Evolutionary conservation across 2,888 invertebrate species (phyloP), one percentile per base, ranked within the genome.

Genomic region (Dioctria linearis): DNA sequence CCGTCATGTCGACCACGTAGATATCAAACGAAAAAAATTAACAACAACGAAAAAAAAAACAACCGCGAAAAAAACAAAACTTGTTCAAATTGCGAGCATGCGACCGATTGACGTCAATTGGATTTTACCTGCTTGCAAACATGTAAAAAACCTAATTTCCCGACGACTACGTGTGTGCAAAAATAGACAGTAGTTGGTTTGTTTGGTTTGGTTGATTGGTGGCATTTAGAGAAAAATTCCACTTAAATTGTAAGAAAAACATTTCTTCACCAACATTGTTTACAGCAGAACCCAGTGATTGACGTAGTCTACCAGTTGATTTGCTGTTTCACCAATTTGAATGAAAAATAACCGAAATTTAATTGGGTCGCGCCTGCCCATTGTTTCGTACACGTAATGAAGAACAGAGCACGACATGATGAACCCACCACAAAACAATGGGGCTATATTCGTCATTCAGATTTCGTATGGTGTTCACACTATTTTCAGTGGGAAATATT

Each of bases 91-190:
- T 57, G 57, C 57, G n/a, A 39, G 73, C 42, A 40, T 51, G 51
- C 59, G 54, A 42, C n/a, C 42, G 9, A 73, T 73, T 59, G 73
- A 73, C 73, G 73, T 73, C 73, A 73, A 57, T 73, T 42, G 73
- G 13, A 57, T 39, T 11, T 61, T 61, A 54, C 39, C 39, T 61
- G 61, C 11, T 61, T 37, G 25, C 61, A 37, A 54, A 54, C 54
- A n/a, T 54, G 11, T 11, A n/a, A 4, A 54, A 54, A 54, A 54
- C 6, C 11, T 11, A 54, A 54, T 11, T 54, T 54, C n/a, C 6
- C 11, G 11, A 8, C 8, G 4, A 25, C 25, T 25, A 25, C 25
- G 25, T 25, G 25, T 25, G 25, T 54, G 6, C n/a, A 4, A 54
- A 54, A 54, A 54, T 54, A 54, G 11, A 54, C 54, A 54, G 4